Evolutionary conservation across 2,113 vertebrate species (phyloP).

Genomic region (Lagopus muta): DNA sequence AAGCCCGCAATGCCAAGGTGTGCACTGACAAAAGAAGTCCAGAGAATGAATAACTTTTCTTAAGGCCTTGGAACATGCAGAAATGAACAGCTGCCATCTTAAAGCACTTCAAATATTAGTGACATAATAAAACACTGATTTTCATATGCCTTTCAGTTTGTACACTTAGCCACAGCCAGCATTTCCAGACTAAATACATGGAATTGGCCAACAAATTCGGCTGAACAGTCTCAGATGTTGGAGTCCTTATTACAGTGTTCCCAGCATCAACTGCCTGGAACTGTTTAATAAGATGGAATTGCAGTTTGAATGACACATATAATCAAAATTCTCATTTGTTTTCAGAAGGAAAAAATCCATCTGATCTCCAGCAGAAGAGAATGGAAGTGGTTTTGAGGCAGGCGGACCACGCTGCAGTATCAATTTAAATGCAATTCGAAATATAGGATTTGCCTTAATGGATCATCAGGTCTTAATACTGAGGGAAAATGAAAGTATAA

Average conservation of each 20-base stretch:
- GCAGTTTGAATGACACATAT: conserved; percentile 44
- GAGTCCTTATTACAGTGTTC: conserved; percentile 15
- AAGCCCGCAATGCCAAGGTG: not conserved
- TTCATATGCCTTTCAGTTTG: conserved; percentile 8
- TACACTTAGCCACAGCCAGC: not conserved
- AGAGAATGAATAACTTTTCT: not conserved
- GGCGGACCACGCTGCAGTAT: not conserved
- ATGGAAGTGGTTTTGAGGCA: conserved; percentile 35
- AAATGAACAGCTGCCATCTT: not conserved
- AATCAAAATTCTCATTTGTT: conserved; percentile 63
- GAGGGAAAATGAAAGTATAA: not conserved
- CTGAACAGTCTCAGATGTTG: conserved; percentile 25
- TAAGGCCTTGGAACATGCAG: not conserved
- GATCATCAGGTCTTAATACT: conserved; percentile 25
- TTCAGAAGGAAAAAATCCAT: conserved; percentile 28
- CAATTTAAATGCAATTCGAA: conserved; percentile 40
- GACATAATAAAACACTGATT: conserved; percentile 3
- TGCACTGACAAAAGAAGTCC: not conserved
- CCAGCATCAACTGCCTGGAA: conserved; percentile 51
- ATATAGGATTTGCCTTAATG: conserved; percentile 53
- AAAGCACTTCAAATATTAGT: conserved; percentile 23
- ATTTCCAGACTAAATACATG: not conserved
- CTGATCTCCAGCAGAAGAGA: conserved; percentile 35
- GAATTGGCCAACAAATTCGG: conserved; percentile 14
- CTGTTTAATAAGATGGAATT: conserved; percentile 51